These are phyloP conservation scores for Marcusenius ussheri DNA, from an alignment of 2,113 vertebrate species.

Conservation along the genomic window DNA sequence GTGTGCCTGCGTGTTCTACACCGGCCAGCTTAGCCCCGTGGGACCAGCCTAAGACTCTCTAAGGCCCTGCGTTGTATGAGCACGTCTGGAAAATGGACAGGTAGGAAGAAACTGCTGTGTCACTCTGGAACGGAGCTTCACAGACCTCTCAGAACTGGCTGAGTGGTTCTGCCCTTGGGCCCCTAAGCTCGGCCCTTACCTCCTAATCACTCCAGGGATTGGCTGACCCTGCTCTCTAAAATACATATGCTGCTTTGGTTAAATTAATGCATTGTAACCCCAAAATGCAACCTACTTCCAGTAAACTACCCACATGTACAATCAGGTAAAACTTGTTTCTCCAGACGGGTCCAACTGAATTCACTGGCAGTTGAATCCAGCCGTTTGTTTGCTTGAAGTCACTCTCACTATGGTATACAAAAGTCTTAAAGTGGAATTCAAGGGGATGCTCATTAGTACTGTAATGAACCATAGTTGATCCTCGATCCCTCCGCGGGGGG, in stretches of 20 bases:
- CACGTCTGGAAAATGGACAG: not conserved
- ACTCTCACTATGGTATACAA: too few species aligned
- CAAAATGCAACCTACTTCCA: not conserved
- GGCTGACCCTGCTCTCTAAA: not conserved
- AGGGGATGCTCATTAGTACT: not conserved
- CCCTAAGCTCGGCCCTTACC: not conserved
- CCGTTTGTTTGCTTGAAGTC: not conserved
- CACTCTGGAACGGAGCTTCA: not conserved
- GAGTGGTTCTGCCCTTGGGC: not conserved
- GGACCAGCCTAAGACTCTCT: not conserved
- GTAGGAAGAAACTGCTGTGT: not conserved
- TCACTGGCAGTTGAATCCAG: not conserved
- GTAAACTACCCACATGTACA: not conserved
- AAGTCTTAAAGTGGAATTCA: not conserved
- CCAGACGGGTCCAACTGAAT: not conserved
- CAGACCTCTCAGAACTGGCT: not conserved
- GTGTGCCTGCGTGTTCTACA: not conserved
- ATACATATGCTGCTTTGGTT: not conserved
- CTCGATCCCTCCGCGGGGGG: too few species aligned
- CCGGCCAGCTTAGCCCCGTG: not conserved
- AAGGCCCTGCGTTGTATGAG: not conserved
- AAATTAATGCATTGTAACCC: not conserved
- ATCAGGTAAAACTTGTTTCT: not conserved
- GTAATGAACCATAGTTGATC: not conserved
- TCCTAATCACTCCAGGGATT: not conserved